A percentile compares a stretch with the other conserved stretches of the same genome.
phyloP scores from a whole-genome alignment of 2,888 invertebrate species.

The Pachydiplax longipennis region DNA sequence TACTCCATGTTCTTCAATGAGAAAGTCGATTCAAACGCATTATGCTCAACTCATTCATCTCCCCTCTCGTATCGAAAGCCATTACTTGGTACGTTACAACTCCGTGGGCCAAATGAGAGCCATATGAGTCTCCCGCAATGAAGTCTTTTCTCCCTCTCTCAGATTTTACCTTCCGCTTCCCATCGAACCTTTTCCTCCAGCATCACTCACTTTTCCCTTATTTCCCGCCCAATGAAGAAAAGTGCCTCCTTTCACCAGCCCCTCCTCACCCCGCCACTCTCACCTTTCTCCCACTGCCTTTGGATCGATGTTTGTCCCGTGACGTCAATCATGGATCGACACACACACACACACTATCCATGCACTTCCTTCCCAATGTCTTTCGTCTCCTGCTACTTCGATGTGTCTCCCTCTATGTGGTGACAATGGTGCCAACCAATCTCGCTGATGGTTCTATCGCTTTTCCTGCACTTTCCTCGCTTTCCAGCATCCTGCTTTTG shows the following conservation, averaged over 20 bases:
- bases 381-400: not conserved
- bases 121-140: no score
- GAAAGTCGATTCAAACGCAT: no score
- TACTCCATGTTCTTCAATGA: no score
- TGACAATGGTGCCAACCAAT: slow-evolving; percentile 4
- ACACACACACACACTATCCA: slow-evolving; percentile 26
- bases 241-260: not conserved
- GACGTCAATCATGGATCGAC: slow-evolving; percentile 38
- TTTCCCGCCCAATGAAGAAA: not conserved
- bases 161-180: not conserved
- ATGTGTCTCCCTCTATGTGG: not conserved
- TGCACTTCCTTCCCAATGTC: slow-evolving; percentile 15
- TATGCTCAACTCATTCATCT: no score
- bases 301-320: slow-evolving; percentile 19
- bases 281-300: slow-evolving; percentile 11
- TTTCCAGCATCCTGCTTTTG: not conserved
- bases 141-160: not conserved
- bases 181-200: not conserved
- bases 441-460: not conserved
- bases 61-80: no score
- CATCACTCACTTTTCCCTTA: not conserved
- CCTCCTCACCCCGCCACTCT: not conserved
- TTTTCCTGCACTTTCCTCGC: not conserved
- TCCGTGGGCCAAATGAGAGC: no score
- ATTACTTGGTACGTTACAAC: no score